Evolutionary conservation across 2,113 vertebrate species (phyloP).

Genomic region (Thymallus thymallus): DNA sequence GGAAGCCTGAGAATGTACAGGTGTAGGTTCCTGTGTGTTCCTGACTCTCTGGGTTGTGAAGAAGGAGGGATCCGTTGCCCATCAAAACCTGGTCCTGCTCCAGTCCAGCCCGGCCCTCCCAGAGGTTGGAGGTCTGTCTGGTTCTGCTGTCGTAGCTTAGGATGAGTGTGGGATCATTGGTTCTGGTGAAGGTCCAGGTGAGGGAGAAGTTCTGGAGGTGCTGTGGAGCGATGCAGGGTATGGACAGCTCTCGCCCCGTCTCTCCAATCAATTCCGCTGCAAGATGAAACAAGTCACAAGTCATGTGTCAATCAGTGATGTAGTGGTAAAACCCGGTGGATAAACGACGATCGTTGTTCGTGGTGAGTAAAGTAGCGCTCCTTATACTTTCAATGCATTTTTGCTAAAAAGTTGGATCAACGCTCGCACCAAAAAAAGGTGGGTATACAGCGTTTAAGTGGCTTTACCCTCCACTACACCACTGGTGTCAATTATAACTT

Average conservation of each 20-base stretch:
- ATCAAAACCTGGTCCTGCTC: slow-evolving; percentile 56
- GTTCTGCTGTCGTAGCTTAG: slow-evolving; percentile 67
- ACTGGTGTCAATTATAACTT: background rate
- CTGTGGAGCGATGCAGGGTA: slow-evolving; percentile 65
- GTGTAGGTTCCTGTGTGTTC: slow-evolving; percentile 65
- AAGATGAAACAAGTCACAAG: slow-evolving; percentile 14
- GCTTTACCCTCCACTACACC: no score
- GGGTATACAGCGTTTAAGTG: no score
- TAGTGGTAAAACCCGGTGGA: no score
- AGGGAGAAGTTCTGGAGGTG: slow-evolving; percentile 69
- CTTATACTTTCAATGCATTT: no score
- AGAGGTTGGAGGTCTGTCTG: slow-evolving; percentile 54
- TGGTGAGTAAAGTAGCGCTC: no score
- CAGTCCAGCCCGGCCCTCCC: slow-evolving; percentile 63
- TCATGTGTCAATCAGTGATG: no score
- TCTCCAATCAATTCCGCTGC: slow-evolving; percentile 58
- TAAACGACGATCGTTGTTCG: no score
- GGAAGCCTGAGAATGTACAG: slow-evolving; percentile 64
- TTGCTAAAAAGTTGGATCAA: no score
- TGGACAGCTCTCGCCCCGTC: slow-evolving; percentile 56
- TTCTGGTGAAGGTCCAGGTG: slow-evolving; percentile 66
- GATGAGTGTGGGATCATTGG: slow-evolving; percentile 52
- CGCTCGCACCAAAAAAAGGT: no score
- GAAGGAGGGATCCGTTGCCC: slow-evolving; percentile 69
- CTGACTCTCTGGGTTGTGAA: slow-evolving; percentile 51